Conservation (phyloP, 2,113 vertebrate genomes). For the Loxodonta africana region DNA sequence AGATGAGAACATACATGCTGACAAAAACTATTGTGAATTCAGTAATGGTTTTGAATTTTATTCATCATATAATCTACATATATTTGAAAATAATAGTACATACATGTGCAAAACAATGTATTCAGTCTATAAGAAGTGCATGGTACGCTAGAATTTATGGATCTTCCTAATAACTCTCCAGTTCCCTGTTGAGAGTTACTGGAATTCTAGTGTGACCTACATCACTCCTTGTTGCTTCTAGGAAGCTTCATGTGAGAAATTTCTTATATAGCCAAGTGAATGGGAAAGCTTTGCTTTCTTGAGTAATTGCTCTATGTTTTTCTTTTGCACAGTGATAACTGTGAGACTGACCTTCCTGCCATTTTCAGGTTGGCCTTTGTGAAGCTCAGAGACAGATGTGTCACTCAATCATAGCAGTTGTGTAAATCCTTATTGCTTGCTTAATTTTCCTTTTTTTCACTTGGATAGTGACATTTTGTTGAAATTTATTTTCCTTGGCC, state of each 20-base stretch:
- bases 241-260: constrained; percentile 33
- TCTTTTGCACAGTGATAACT: not conserved
- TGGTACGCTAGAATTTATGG: not conserved
- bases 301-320: constrained; percentile 44
- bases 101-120: not conserved
- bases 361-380: constrained; percentile 53
- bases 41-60: constrained; percentile 45
- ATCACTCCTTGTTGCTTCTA: constrained; percentile 13
- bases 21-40: constrained; percentile 20
- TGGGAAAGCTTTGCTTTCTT: constrained; percentile 42
- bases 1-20: not conserved
- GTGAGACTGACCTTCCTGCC: not conserved
- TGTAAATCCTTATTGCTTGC: not conserved
- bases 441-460: not conserved
- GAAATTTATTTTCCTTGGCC: not conserved
- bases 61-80: not conserved
- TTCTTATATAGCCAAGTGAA: not conserved
- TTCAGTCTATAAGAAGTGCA: not conserved
- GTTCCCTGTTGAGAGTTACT: not conserved
- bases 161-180: not conserved
- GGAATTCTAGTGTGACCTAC: not conserved
- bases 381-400: constrained; percentile 38
- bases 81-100: not conserved
- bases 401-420: not conserved
- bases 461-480: constrained; percentile 29